Conservation (phyloP, 2,113 vertebrate species). For the Triplophysa rosa region DNA sequence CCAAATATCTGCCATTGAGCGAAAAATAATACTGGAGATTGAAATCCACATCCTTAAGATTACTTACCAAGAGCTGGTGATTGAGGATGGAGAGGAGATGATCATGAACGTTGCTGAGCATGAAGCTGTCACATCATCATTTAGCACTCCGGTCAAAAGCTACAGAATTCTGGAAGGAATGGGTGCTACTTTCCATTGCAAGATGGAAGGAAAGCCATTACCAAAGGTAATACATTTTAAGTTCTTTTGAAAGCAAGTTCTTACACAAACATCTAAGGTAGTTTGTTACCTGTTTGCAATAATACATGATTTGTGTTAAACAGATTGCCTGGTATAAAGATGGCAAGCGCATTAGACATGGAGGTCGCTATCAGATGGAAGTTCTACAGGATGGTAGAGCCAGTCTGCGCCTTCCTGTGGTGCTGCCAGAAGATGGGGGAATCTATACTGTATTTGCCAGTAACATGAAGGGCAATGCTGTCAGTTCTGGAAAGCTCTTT, state of each 20-base stretch:
- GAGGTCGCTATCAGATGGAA: conserved; percentile 88
- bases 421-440: conserved; percentile 93
- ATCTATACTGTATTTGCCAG: conserved; percentile 92
- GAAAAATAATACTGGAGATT: conserved; percentile 95
- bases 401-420: conserved; percentile 85
- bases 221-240: conserved; percentile 82
- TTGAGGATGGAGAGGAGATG: conserved; percentile 90
- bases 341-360: conserved; percentile 85
- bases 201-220: conserved; percentile 85
- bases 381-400: conserved; percentile 89
- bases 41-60: conserved; percentile 94
- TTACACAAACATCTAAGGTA: background rate
- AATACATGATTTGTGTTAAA: background rate
- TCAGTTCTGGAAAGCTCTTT: conserved; percentile 95
- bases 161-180: conserved; percentile 93
- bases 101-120: conserved; percentile 82
- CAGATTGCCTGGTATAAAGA: conserved; percentile 98
- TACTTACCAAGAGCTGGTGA: conserved; percentile 86
- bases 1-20: conserved; percentile 92
- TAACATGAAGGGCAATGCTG: conserved; percentile 91
- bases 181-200: conserved; percentile 95
- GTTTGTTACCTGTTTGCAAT: too few relatives aligned
- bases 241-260: background rate
- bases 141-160: conserved; percentile 88
- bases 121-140: conserved; percentile 83